phyloP scores from a whole-genome alignment of 2,888 invertebrate species.

The Ophion costatus region DNA sequence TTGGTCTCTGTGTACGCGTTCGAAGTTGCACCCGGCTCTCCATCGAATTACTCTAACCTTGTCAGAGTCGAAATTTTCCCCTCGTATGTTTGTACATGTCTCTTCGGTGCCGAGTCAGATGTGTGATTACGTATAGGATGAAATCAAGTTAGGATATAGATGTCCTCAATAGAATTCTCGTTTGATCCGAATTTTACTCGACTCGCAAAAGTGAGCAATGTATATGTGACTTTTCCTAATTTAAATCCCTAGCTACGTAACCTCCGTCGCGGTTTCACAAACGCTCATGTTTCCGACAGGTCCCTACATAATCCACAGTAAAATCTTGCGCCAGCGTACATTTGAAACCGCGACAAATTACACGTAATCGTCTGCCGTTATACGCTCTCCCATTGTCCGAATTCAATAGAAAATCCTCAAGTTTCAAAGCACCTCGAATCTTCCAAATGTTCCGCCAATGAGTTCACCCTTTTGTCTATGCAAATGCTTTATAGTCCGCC shows the following conservation, averaged over 20 bases:
- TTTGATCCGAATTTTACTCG: conserved; percentile 29
- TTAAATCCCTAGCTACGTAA: conserved; percentile 16
- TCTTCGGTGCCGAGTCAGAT: background rate
- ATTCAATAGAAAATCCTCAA: background rate
- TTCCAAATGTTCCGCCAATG: background rate
- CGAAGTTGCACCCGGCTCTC: background rate
- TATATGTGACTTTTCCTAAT: conserved; percentile 11
- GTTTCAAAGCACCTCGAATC: background rate
- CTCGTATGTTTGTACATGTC: conserved; percentile 6
- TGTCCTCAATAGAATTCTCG: conserved; percentile 1
- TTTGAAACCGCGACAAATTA: conserved; percentile 18
- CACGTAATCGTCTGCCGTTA: background rate
- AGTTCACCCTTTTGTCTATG: background rate
- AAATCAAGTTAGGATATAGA: background rate
- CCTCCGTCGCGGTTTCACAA: conserved; percentile 2
- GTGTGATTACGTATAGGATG: background rate
- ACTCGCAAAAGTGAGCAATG: background rate
- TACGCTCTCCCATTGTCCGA: background rate
- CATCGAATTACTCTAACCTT: conserved; percentile 1
- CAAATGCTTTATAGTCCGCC: background rate
- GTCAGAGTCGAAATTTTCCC: conserved; percentile 13
- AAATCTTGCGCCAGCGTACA: background rate
- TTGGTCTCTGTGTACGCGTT: background rate
- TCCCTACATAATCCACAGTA: background rate
- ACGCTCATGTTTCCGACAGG: background rate